Base-by-base conservation (phyloP, 53 echinoderm and acorn worm species). In the Actinopyga echinites region DNA sequence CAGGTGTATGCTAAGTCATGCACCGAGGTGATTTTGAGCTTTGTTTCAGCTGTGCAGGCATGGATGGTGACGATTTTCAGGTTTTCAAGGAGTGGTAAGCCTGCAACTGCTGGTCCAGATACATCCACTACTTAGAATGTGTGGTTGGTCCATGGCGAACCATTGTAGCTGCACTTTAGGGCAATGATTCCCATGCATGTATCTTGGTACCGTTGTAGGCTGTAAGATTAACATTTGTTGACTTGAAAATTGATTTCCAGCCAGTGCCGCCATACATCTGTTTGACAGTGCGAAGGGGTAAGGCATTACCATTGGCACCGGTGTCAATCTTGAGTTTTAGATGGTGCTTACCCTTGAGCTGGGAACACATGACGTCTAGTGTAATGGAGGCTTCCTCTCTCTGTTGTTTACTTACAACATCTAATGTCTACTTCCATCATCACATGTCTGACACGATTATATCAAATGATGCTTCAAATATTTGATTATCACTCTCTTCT, bases 81-180 rank as follows among this genome's bases (percentile, higher is more conserved):
- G 8, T 57, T 21, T 17, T 57, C 64, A 58, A 84, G 79, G 17
- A 69, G 66, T n/a, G 68, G 90, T 42, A 84, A 66, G 10, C 84
- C 80, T 6, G 79, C 82, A 31, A 91, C 84, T 6, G 91, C 91
- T 17, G 91, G 91, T 31, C 91, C 91, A 28, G 49, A 45, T 0
- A 87, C 91, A 57, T 91, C 91, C 3, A 91, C 84, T 1, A 91
- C 60, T 30, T 75, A 87, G 58, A 91, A 87, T 6, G 60, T 21
- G 10, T 90, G 83, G 30, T 56, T 83, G 36, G 17, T 43, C 90
- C 90, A 90, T 4, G 33, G n/a, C n/a, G n/a, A n/a, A n/a, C n/a
- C n/a, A n/a, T n/a, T n/a, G n/a, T n/a, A n/a, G n/a, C n/a, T n/a
- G n/a, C n/a, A n/a, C n/a, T n/a, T n/a, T n/a, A n/a, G n/a, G n/a